Evolutionary conservation across 1,140 invertebrate genomes (phyloP).

Genomic region (Drosophila lacteicornis): DNA sequence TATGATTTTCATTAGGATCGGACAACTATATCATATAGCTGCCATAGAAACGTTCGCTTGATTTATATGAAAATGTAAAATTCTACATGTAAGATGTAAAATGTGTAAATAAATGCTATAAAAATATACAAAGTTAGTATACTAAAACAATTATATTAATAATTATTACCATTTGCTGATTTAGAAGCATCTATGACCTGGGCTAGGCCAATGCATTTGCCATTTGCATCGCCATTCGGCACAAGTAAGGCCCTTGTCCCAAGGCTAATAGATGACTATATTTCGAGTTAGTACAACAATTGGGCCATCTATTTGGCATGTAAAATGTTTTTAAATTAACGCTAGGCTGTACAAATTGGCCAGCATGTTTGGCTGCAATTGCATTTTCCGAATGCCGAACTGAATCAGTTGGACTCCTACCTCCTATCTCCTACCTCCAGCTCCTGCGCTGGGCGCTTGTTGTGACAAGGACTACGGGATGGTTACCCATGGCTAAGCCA

Average conservation of each 20-base stretch:
- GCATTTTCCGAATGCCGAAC: conserved; percentile 41
- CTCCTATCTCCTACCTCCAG: background rate
- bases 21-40: no score
- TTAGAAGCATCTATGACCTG: background rate
- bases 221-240: background rate
- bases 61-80: no score
- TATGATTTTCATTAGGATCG: no score
- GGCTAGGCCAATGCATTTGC: background rate
- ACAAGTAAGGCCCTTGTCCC: background rate
- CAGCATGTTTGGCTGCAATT: conserved; percentile 41
- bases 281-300: background rate
- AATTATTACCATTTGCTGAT: background rate
- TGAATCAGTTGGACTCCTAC: conserved; percentile 3
- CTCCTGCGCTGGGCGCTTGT: conserved; percentile 5
- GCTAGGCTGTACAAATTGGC: conserved; percentile 49
- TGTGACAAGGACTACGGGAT: conserved; percentile 41
- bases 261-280: conserved; percentile 11
- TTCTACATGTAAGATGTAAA: no score
- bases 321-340: conserved; percentile 41
- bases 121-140: no score
- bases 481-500: conserved; percentile 62
- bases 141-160: background rate
- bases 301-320: conserved; percentile 7
- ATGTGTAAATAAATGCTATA: no score
- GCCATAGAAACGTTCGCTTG: no score